Percentiles rank a stretch among this genome's conserved stretches.
These are phyloP conservation scores for Potamarius usumacintae DNA, from an alignment of 2,113 vertebrate genomes.

Conservation along the genomic window DNA sequence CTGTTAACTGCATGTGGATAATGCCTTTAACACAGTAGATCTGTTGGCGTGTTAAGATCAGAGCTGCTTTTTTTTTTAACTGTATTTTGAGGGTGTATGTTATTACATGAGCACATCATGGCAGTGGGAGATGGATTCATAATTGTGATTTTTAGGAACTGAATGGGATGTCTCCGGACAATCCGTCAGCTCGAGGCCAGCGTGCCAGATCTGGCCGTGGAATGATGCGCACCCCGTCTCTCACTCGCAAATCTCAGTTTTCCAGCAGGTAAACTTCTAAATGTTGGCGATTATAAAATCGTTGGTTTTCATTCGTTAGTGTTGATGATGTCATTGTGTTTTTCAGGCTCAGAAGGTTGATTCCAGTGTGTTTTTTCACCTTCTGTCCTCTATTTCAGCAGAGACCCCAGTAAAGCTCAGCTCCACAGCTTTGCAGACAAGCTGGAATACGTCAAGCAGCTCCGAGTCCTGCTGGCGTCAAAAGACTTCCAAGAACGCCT, in stretches of 20 bases:
- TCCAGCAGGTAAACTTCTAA: constrained; percentile 73
- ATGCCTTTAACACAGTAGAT: background rate
- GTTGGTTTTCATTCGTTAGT: background rate
- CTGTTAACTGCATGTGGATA: background rate
- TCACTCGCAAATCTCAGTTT: constrained; percentile 77
- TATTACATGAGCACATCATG: background rate
- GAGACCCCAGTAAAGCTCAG: constrained; percentile 73
- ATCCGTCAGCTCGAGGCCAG: constrained; percentile 83
- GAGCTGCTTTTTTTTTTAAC: background rate
- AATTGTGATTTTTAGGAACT: constrained; percentile 76
- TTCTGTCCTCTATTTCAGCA: constrained; percentile 55
- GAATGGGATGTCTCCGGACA: constrained; percentile 84
- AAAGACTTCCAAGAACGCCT: constrained; percentile 89
- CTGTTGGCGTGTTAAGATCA: background rate
- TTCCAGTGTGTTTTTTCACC: no score
- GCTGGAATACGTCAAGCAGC: constrained; percentile 78
- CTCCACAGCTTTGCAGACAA: constrained; percentile 78
- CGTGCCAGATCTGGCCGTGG: constrained; percentile 78
- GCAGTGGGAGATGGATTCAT: background rate
- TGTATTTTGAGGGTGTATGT: no score
- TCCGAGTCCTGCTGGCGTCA: constrained; percentile 76
- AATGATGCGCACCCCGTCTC: constrained; percentile 79
- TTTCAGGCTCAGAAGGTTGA: background rate
- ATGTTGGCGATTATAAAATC: background rate
- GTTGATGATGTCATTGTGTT: no score